Percentiles rank a stretch among this genome's conserved stretches.
Conservation (phyloP, 1,140 invertebrate species). For the Zaprionus africanus region DNA sequence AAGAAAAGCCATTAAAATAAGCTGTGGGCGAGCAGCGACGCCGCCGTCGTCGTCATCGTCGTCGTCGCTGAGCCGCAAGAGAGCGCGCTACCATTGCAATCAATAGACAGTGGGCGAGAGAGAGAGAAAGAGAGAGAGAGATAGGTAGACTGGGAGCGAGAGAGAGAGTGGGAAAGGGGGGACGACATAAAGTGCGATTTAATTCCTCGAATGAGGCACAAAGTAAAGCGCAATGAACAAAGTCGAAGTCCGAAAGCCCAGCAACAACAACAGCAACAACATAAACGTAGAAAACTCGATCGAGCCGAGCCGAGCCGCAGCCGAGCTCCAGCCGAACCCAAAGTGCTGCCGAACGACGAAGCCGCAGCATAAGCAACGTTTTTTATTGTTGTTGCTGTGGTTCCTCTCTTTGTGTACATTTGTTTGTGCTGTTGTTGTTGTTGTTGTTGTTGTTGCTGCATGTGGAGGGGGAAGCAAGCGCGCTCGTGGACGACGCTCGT, state of each 20-base stretch:
- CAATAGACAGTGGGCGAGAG: slow-evolving; percentile 32
- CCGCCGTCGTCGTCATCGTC: slow-evolving; percentile 23
- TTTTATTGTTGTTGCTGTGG: slow-evolving; percentile 40
- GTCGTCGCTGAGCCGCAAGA: slow-evolving; percentile 17
- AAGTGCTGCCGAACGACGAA: slow-evolving; percentile 18
- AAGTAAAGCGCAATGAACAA: slow-evolving; percentile 83
- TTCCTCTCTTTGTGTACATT: slow-evolving; percentile 9
- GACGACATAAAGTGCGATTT: slow-evolving; percentile 71
- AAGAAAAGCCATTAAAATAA: slow-evolving; percentile 74
- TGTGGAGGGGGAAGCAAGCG: slow-evolving; percentile 29
- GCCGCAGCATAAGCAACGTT: slow-evolving; percentile 70
- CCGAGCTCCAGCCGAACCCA: slow-evolving; percentile 31
- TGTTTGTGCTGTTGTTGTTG: slow-evolving; percentile 11
- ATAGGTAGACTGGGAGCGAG: too few species aligned
- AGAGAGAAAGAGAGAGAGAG: slow-evolving; percentile 30
- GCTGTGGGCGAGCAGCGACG: slow-evolving; percentile 48
- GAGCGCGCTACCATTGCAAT: background rate
- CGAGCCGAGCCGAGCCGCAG: slow-evolving; percentile 35
- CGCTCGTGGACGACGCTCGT: slow-evolving; percentile 48
- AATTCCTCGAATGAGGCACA: slow-evolving; percentile 73
- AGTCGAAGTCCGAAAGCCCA: slow-evolving; percentile 55
- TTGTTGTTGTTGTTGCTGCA: slow-evolving; percentile 8
- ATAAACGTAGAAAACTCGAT: slow-evolving; percentile 66
- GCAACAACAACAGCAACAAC: slow-evolving; percentile 20
- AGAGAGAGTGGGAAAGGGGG: background rate